Base-by-base conservation (phyloP, 1,140 invertebrate genomes). In the Macrosteles quadrilineatus region DNA sequence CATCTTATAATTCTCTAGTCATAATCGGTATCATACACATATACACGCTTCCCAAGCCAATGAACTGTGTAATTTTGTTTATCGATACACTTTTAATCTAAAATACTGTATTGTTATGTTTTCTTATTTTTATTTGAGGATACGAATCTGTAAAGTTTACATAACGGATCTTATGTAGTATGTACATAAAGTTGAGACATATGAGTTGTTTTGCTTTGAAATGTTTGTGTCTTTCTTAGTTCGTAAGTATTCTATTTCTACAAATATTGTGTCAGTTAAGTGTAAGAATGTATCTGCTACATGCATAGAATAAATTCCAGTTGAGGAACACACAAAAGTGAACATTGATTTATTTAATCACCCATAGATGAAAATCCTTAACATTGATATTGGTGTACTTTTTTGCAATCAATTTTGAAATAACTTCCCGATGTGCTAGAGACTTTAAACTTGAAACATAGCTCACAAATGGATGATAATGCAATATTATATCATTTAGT, bases 181-280 rank as follows among this genome's bases (percentile, higher is more conserved):
- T 59, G 55, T 59, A 59, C 55, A 59, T 59, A 59, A 27, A 59
- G n/a, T 2, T 59, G 17, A 30, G 23, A 59, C n/a, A 59, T 59
- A 21, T 27, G 23, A 27, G n/a, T n/a, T 59, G 55, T 59, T 59
- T 59, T 59, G 55, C 55, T 59, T 59, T 59, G 27, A 27, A 59
- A 59, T 59, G 55, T 59, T 59, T 59, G 55, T 59, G 55, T 59
- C 55, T 59, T 59, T 59, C 55, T 59, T 59, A 59, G 55, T 59
- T 29, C 27, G 25, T 59, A 59, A 59, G 27, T 50, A 59, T 59
- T 59, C 21, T 59, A 59, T 59, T 59, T 59, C 21, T 59, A 59
- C 55, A 59, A 59, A 59, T 59, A 59, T 59, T 30, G 55, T 59
- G 55, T 59, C 55, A 59, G 55, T 59, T 59, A 59, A 59, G 55